Evolutionary conservation across 2,113 vertebrate species (phyloP), one percentile per base, ranked within the genome.

Genomic region (Sakesphorus luctuosus): DNA sequence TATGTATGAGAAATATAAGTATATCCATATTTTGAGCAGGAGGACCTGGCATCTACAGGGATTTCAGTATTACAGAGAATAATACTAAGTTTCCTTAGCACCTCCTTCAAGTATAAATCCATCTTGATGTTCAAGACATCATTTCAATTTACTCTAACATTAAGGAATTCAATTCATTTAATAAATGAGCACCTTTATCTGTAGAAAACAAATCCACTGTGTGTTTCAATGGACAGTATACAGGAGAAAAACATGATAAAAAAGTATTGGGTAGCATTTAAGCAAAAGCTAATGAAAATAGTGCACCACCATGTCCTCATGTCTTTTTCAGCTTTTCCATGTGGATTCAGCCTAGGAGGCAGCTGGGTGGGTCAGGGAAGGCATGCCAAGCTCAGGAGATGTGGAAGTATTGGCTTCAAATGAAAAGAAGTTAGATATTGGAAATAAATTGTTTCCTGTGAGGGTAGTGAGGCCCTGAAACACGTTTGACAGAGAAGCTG

Each of bases 1-100:
- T 94, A 94, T 95, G 79, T 77, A 95, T 92, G 93, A 95, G 90
- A 69, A 94, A 82, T 77, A 35, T 63, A 96, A 61, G 55, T 61
- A 53, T 61, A 85, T 65, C 67, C 44, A 20, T 67, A 65, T 62
- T 89, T 90, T 69, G 38, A 93, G 49, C 56, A 44, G 62, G 59
- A 72, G 47, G 36, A 78, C 82, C 33, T 84, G 69, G 56, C 21
- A 1, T 89, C 77, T 84, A n/a, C 52, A 84, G 69, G 75, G 83
- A 90, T 96, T 93, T 88, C 76, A 59, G 55, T 63, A 81, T 71
- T 84, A 67, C 29, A 74, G 50, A 44, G 61, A 44, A 63, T 62
- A 87, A 52, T 69, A 29, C 14, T 6, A 20, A 24, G 21, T 89
- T 90, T 75, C 26, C 38, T 84, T 62, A 75, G 16, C 36, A 49